Base-by-base conservation (phyloP, 2,113 vertebrate species). In the Anarhynchus alexandrinus region DNA sequence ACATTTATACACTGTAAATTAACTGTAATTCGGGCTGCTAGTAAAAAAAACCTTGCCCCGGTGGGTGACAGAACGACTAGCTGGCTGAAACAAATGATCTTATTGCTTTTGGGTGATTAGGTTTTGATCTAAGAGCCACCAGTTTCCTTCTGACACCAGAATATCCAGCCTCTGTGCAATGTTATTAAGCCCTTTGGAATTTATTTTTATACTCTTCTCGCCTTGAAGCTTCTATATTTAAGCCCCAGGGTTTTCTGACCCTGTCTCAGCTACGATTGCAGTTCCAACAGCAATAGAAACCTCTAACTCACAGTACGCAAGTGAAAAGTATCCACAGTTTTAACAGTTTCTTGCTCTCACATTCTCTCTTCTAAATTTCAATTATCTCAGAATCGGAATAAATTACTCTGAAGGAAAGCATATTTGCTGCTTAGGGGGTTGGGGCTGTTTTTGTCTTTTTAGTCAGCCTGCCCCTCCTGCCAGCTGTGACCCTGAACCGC, bases 121-220 rank as follows among this genome's bases (percentile, higher is more conserved):
- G 67, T 95, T 96, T 96, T 97, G 93, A 92, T 96, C 89, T 95
- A 94, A 96, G 86, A 96, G 82, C 61, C 82, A 80, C 72, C 43
- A 58, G 74, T 93, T 96, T 93, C 84, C 67, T 95, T 78, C 83
- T 92, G 91, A 88, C 94, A 96, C 86, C 51, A 67, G 93, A 96
- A 94, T 93, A 96, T 91, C 88, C 82, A 90, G 76, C 51, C 65
- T 90, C 81, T 94, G 40, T 82, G 85, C 93, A 95, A 96, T 81
- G 64, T 88, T 96, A 93, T 95, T 97, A 96, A 96, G 93, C 83
- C 89, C 92, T 93, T 92, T 92, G 45, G 71, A 95, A 96, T 97
- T 97, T 95, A 97, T 97, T 97, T 97, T 97, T 97, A 84, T 93
- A 91, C 58, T 54, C 65, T 82, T 57, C 88, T 95, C 23, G 4